Evolutionary conservation across 2,888 invertebrate genomes (phyloP).

Genomic region (Parapristionchus giblindavisi): DNA sequence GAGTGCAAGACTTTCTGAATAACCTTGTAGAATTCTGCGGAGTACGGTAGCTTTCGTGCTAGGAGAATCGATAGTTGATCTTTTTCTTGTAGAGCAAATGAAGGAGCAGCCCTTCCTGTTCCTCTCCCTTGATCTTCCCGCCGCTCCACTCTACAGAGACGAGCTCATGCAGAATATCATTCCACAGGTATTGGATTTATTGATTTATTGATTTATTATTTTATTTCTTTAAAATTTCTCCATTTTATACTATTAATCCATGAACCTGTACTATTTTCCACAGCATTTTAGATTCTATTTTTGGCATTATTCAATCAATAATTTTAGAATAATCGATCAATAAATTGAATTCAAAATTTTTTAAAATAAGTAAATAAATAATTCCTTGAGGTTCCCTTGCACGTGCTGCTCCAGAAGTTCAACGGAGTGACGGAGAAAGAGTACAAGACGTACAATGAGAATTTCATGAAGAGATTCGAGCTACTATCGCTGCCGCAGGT

Average conservation of each 20-base stretch:
- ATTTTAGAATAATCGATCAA: too few relatives aligned
- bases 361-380: slow-evolving; percentile 63
- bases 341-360: too few relatives aligned
- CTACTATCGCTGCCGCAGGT: slow-evolving; percentile 80
- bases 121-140: slow-evolving; percentile 94
- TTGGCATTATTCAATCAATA: too few relatives aligned
- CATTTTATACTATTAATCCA: not conserved
- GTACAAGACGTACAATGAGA: slow-evolving; percentile 99
- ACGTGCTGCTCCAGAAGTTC: slow-evolving; percentile 91
- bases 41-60: not conserved
- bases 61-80: not conserved
- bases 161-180: slow-evolving; percentile 98
- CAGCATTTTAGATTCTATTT: too few relatives aligned
- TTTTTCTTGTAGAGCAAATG: slow-evolving; percentile 76
- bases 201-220: not conserved
- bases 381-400: slow-evolving; percentile 81
- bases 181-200: slow-evolving; percentile 74
- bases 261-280: too few relatives aligned
- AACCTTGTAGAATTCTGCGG: not conserved
- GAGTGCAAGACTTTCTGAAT: too few relatives aligned
- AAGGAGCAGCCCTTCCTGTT: slow-evolving; percentile 94
- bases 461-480: slow-evolving; percentile 94
- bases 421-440: slow-evolving; percentile 92
- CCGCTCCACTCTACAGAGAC: slow-evolving; percentile 95
- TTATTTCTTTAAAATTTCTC: slow-evolving; percentile 17